These are phyloP conservation scores for Benthochromis sp. DNA, from an alignment of 2,113 vertebrate species.

Conservation along the genomic window DNA sequence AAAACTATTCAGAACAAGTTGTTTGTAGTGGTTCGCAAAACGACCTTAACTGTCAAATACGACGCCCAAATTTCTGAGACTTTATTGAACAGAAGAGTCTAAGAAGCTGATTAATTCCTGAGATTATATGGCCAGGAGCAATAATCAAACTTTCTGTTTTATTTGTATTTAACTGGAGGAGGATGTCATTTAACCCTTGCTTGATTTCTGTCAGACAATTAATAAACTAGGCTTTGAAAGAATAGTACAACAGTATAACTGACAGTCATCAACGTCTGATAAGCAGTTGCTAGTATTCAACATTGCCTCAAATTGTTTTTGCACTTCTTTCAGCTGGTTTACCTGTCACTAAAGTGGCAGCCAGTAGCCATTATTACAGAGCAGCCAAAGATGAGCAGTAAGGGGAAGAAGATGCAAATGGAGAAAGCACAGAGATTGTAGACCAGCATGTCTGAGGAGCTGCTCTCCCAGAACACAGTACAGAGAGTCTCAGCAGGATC, in stretches of 20 bases:
- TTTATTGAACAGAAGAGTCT: background rate
- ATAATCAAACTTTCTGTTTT: background rate
- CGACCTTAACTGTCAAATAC: background rate
- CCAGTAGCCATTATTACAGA: constrained; percentile 26
- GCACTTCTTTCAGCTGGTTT: background rate
- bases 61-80: background rate
- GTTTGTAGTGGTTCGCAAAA: background rate
- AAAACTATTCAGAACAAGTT: background rate
- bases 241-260: background rate
- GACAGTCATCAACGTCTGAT: background rate
- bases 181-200: background rate
- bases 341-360: constrained; percentile 41
- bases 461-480: constrained; percentile 70
- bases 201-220: background rate
- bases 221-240: background rate
- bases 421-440: constrained; percentile 68
- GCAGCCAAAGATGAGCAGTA: constrained; percentile 59
- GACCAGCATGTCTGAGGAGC: constrained; percentile 69
- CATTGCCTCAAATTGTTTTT: background rate
- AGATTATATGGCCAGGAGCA: background rate
- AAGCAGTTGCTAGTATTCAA: background rate
- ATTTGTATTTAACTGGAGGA: background rate
- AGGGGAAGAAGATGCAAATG: constrained; percentile 57
- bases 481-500: constrained; percentile 73
- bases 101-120: background rate